Evolutionary conservation across 2,888 invertebrate genomes (phyloP).

Genomic region (Onchidella celtica): DNA sequence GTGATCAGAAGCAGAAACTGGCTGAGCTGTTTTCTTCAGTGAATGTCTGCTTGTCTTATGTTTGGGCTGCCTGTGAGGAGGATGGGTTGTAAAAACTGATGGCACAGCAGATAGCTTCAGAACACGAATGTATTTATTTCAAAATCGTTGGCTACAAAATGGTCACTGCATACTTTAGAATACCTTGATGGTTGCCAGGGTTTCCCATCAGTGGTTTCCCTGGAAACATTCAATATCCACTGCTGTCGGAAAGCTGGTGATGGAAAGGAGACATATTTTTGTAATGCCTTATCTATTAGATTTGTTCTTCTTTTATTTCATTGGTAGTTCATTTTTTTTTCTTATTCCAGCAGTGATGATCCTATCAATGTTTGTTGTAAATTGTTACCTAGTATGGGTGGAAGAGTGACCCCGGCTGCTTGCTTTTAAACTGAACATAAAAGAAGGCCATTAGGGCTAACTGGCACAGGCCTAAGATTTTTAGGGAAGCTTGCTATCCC

Average conservation of each 20-base stretch:
- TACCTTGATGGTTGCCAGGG: constrained; percentile 3
- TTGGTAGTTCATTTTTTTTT: too few species aligned
- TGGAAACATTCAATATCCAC: neutral
- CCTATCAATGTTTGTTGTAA: neutral
- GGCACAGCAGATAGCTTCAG: neutral
- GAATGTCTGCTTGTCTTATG: neutral
- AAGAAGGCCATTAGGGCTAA: neutral
- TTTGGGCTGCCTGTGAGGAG: constrained; percentile 3
- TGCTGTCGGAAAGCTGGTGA: neutral
- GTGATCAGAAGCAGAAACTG: neutral
- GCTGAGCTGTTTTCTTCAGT: neutral
- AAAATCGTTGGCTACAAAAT: neutral
- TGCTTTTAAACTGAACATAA: neutral
- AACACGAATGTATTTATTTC: neutral
- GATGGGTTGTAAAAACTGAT: neutral
- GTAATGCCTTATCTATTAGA: neutral
- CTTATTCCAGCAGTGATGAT: too few species aligned
- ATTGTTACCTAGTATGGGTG: neutral
- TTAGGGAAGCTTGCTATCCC: neutral
- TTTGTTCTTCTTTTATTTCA: neutral
- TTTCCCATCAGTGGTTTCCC: neutral
- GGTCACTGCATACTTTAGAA: constrained; percentile 9
- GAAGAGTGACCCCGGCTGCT: neutral
- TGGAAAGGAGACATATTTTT: neutral
- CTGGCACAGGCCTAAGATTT: neutral